Conservation (phyloP, 2,888 invertebrate species). For the Acanthopleura granulata region DNA sequence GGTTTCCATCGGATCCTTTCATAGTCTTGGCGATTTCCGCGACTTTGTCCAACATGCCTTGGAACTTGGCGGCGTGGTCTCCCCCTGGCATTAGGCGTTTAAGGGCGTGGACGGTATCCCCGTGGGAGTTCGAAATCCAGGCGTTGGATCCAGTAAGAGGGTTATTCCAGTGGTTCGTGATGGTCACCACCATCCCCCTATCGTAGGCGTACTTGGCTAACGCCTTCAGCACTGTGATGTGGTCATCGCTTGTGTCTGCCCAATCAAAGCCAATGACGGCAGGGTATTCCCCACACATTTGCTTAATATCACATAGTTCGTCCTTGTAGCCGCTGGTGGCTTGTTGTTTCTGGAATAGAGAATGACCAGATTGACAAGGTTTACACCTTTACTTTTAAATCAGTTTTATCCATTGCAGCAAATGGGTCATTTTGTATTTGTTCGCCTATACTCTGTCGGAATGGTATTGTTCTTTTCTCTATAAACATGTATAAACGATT, state of each 20-base stretch:
- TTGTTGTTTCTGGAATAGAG: background rate
- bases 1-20: conserved; percentile 27
- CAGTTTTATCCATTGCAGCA: no score
- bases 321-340: conserved; percentile 20
- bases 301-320: conserved; percentile 34
- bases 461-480: no score
- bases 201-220: conserved; percentile 29
- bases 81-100: conserved; percentile 30
- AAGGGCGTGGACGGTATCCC: conserved; percentile 26
- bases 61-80: conserved; percentile 27
- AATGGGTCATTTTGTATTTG: no score
- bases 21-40: conserved; percentile 30
- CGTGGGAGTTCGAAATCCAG: conserved; percentile 25
- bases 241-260: conserved; percentile 18
- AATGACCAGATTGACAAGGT: background rate
- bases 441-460: background rate
- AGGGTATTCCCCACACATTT: conserved; percentile 34
- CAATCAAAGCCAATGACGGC: conserved; percentile 33
- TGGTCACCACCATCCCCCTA: conserved; percentile 25
- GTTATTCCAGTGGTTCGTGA: conserved; percentile 32
- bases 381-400: no score
- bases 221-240: conserved; percentile 4
- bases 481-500: no score
- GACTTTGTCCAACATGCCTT: conserved; percentile 24
- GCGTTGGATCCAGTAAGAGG: conserved; percentile 29